Evolutionary conservation across 2,113 vertebrate species (phyloP), one percentile per base, ranked within the genome.

Genomic region (Empidonax traillii): DNA sequence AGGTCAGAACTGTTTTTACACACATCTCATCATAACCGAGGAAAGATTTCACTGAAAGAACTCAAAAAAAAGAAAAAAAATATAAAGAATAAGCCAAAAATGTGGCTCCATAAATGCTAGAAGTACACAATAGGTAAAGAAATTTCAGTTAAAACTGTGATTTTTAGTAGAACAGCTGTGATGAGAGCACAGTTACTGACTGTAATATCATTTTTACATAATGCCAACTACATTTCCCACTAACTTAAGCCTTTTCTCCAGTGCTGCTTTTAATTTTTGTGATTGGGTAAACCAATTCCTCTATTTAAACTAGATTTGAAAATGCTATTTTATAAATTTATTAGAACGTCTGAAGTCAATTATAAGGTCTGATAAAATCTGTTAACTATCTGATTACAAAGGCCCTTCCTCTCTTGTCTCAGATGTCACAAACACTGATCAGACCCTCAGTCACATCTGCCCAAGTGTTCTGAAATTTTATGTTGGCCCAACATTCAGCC

Each of bases 401-500:
- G 28, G 25, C 28, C 30, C 11, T 67, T 85, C 24, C 31, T 39
- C 14, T 56, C 35, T 78, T 78, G 8, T 39, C 30, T 10, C 37
- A 73, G 41, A 61, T 23, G 18, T 14, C 55, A 13, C 14, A 68
- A 20, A 25, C 13, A 8, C 0, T 27, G 43, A 56, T 55, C 63
- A 84, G 41, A 20, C 8, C 14, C 17, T 69, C n/a, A 11, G 33
- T 6, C 56, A 37, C 49, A 72, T 30, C 7, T 24, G 22, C 10
- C 27, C 51, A 61, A 55, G 15, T 2, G 0, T 35, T 82, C 39
- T 53, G 7, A 24, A 77, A 65, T 21, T 27, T 65, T 37, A 14
- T 4, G 7, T 13, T 67, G 15, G 47, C 14, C 9, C 18, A 55
- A 21, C 0, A 1, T 2, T 3, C 0, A 55, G 18, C 14, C 61